Evolutionary conservation across 2,888 invertebrate species (phyloP), one percentile per base, ranked within the genome.

Genomic region (Sminthurides aquaticus): DNA sequence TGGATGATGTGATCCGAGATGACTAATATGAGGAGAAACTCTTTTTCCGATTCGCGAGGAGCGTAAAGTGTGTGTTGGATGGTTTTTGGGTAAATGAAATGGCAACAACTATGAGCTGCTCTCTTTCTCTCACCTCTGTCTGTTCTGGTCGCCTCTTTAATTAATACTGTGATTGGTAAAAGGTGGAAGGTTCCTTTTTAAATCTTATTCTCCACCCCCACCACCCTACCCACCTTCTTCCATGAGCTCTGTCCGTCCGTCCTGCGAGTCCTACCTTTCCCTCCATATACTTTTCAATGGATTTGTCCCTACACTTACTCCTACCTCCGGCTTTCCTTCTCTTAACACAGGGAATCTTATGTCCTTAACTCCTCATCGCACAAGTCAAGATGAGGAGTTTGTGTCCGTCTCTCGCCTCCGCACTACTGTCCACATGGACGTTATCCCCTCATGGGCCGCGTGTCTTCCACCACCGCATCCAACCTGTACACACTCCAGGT

Each of bases 261-360:
- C 43, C 43, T 8, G 8, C 43, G n/a, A n/a, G n/a, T n/a, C n/a
- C n/a, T n/a, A n/a, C 15, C 43, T 34, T 15, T 34, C 43, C 15
- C 43, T 34, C 43, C 43, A 34, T 15, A n/a, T n/a, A n/a, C n/a
- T n/a, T n/a, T n/a, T n/a, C n/a, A n/a, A n/a, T n/a, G n/a, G n/a
- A n/a, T n/a, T n/a, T n/a, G n/a, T n/a, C n/a, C n/a, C n/a, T n/a
- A 34, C 43, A 15, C 43, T 34, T 11, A 34, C 20, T 52, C 20
- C 20, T 52, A 52, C 52, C 52, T 52, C 52, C 52, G 52, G 52
- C 52, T 52, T 52, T 52, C 52, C 52, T 52, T 52, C 43, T n/a
- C n/a, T 34, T 34, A 5, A 34, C 43, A 34, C 43, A 34, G 43
- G n/a, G n/a, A 5, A 34, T 34, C 43, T 34, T 34, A 34, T 34